Base-by-base conservation (phyloP, 2,113 vertebrate genomes). In the Leptobrachium leishanense region DNA sequence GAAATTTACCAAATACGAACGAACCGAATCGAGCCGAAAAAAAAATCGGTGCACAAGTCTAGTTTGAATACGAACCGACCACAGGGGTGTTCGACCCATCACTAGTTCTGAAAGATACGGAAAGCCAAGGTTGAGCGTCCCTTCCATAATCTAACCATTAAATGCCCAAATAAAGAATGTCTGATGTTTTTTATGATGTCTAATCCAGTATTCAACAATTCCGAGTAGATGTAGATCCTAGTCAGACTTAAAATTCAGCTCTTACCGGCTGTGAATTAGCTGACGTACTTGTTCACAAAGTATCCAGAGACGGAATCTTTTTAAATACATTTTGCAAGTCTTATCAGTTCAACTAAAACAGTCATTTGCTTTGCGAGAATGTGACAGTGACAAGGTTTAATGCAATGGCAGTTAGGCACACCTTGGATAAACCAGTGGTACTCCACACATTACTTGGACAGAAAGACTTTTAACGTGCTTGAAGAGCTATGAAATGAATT, bases 401-500 rank as follows among this genome's bases (percentile, higher is more conserved):
- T 92, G 90, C 91, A 91, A 93, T 90, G 89, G 91, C 92, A 91
- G 92, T 92, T 92, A 92, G 88, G 89, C 89, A 90, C 91, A 93
- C 92, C 91, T 93, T 90, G 90, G 91, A 93, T 93, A 94, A 93
- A 93, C 90, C 89, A 90, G 90, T 89, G 88, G 91, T 92, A 93
- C 91, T 94, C 92, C 89, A 92, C 90, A 93, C 91, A 94, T 92
- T 92, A 92, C 91, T 93, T 91, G 87, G 89, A 93, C 85, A 94
- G 90, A 93, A 94, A 94, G 92, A 92, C 91, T 93, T 92, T 93
- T 92, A 95, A 91, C 88, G 94, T 95, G 95, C 95, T 95, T 96
- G 94, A 96, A 95, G 94, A 95, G 95, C 93, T 97, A 97, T 97
- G 95, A 98, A 98, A 98, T 98, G 90, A 94, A 98, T 98, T 98